A percentile compares a stretch with the other conserved stretches of the same genome.
Evolutionary conservation across 2,113 vertebrate genomes (phyloP).

Genomic region (Brachypodius melanocephalos): DNA sequence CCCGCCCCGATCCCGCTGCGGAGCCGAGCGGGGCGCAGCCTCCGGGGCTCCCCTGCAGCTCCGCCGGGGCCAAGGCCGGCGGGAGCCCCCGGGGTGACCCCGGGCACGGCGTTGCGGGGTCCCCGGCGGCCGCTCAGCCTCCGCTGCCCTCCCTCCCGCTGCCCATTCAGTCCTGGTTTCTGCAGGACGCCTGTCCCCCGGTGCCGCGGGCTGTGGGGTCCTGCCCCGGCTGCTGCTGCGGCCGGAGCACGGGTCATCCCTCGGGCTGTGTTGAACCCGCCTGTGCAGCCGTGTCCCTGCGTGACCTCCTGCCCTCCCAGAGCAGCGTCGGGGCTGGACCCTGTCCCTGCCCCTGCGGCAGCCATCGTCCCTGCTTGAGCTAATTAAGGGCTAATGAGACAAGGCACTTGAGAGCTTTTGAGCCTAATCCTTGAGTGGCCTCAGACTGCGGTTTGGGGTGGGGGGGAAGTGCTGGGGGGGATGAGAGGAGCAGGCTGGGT

Average conservation of each 20-base stretch:
- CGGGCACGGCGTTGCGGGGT: fast-evolving
- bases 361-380: neutral
- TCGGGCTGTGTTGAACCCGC: neutral
- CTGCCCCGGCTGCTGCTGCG: neutral
- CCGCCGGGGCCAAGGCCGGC: fast-evolving
- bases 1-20: neutral
- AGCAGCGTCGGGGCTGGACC: neutral
- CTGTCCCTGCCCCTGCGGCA: neutral
- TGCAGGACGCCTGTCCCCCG: fast-evolving
- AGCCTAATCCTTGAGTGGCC: conserved; percentile 5
- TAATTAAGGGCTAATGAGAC: conserved; percentile 49
- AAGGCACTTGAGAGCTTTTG: conserved; percentile 21
- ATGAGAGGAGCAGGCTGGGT: neutral
- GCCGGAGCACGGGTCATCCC: neutral
- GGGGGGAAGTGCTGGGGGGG: neutral
- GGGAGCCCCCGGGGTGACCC: neutral
- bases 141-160: neutral
- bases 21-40: neutral
- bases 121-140: neutral
- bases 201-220: neutral
- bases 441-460: neutral
- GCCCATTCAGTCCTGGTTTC: fast-evolving
- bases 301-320: neutral
- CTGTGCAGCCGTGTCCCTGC: neutral
- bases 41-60: neutral